These are phyloP conservation scores for Fabriciana adippe DNA, from an alignment of 2,888 invertebrate genomes.

Conservation along the genomic window DNA sequence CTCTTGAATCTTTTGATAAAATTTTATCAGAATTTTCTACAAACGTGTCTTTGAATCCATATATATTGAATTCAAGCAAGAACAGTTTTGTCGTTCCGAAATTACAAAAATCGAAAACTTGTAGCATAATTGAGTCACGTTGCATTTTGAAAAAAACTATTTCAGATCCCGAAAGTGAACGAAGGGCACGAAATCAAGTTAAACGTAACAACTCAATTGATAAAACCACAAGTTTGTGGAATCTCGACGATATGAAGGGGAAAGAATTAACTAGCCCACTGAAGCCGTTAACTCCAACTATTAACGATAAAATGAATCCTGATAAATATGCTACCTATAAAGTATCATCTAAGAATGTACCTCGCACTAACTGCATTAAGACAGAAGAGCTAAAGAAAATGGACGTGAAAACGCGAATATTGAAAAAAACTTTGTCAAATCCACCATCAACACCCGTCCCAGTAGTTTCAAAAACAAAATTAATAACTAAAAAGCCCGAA, in stretches of 20 bases:
- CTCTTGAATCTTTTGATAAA: slow-evolving; percentile 78
- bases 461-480: slow-evolving; percentile 73
- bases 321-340: slow-evolving; percentile 80
- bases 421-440: slow-evolving; percentile 80
- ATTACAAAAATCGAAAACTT: slow-evolving; percentile 87
- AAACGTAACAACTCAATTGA: slow-evolving; percentile 76
- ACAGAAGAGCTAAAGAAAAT: slow-evolving; percentile 76
- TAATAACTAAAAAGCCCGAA: slow-evolving; percentile 67
- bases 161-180: slow-evolving; percentile 70
- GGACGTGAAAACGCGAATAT: slow-evolving; percentile 79
- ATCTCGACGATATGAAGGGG: slow-evolving; percentile 81
- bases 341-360: slow-evolving; percentile 69
- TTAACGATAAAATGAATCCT: slow-evolving; percentile 69
- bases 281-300: slow-evolving; percentile 60
- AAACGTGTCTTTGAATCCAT: slow-evolving; percentile 55
- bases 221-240: slow-evolving; percentile 83
- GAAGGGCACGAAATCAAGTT: slow-evolving; percentile 63
- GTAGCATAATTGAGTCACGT: slow-evolving; percentile 86
- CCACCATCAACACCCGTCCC: slow-evolving; percentile 78
- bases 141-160: slow-evolving; percentile 84
- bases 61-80: slow-evolving; percentile 50
- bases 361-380: slow-evolving; percentile 69
- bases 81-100: slow-evolving; percentile 75
- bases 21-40: slow-evolving; percentile 71
- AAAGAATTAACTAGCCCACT: slow-evolving; percentile 73